Conservation (phyloP, 92 coral and sea anemone species). For the Epizoanthus rinbou region DNA sequence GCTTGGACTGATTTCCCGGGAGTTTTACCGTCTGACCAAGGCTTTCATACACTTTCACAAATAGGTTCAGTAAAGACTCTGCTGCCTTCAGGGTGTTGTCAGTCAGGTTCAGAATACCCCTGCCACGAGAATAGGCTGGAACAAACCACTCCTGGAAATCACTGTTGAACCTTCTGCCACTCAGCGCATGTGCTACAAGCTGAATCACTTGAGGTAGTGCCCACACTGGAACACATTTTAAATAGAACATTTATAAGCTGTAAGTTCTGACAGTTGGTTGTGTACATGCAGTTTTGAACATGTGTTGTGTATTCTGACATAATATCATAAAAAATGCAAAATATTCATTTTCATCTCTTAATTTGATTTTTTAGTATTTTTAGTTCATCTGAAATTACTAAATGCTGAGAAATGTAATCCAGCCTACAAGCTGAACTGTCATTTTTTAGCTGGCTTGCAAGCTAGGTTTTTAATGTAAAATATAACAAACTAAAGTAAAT, state of each 20-base stretch:
- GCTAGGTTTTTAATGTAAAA: conserved; percentile 10
- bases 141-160: conserved; percentile 14
- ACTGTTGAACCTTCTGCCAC: conserved; percentile 3
- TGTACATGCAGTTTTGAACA: conserved; percentile 4
- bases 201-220: conserved; percentile 32
- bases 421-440: not conserved
- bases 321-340: not conserved
- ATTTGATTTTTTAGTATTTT: not conserved
- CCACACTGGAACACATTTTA: conserved; percentile 10
- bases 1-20: conserved; percentile 15
- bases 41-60: conserved; percentile 10
- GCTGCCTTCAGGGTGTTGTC: conserved; percentile 25
- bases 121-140: conserved; percentile 47
- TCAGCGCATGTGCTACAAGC: conserved; percentile 50
- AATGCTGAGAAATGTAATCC: conserved; percentile 12
- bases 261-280: conserved; percentile 1
- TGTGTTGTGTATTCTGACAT: not conserved
- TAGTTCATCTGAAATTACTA: conserved; percentile 7
- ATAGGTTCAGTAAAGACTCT: conserved; percentile 3
- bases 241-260: not conserved
- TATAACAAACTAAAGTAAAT: conserved; percentile 8
- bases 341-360: conserved; percentile 10
- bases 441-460: conserved; percentile 3
- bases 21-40: conserved; percentile 3
- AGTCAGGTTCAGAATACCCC: conserved; percentile 23